Base-by-base conservation (phyloP, 2,113 vertebrate genomes). In the Embiotoca jacksoni region DNA sequence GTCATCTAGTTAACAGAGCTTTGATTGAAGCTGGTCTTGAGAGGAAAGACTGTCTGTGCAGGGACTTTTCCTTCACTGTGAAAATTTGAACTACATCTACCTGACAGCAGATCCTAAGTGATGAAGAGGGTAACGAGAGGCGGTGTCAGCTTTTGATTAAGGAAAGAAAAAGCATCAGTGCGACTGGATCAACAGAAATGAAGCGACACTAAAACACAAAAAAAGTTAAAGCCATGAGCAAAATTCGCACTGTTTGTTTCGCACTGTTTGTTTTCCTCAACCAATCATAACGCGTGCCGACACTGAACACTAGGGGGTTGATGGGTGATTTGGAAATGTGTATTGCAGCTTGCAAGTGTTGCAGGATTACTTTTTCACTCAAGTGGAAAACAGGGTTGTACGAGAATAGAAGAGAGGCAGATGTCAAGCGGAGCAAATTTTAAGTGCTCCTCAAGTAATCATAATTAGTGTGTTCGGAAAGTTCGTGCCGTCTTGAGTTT, bases 321-420 rank as follows among this genome's bases (percentile, higher is more conserved):
- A 69, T 72, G 37, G 69, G 16, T 68, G 61, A 70, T 35, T 71
- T 54, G 52, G 23, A 67, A 62, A 58, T 47, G 64, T 54, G 64
- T 11, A 1, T 11, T 15, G 9, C 15, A 59, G 39, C 35, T 44
- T 72, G 16, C 8, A 31, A 30, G n/a, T 61, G 55, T 46, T 59
- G n/a, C 52, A 7, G 44, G 62, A 76, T 78, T 78, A n/a, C 23
- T 50, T 55, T 79, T 47, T 36, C 13, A 46, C 52, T 49, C 6
- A 7, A 36, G 64, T 39, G 10, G 8, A 46, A 50, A 6, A 62
- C n/a, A 15, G 31, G 32, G 66, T 53, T 0, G 2, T 5, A 33
- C 31, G 53, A 10, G 39, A 62, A n/a, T 5, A 32, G 11, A 39
- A 58, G 52, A 61, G 36, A 58, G 23, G 49, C 4, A 35, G 46